These are phyloP conservation scores for Lepidurus arcticus DNA, from an alignment of 1,140 invertebrate genomes.

Conservation along the genomic window DNA sequence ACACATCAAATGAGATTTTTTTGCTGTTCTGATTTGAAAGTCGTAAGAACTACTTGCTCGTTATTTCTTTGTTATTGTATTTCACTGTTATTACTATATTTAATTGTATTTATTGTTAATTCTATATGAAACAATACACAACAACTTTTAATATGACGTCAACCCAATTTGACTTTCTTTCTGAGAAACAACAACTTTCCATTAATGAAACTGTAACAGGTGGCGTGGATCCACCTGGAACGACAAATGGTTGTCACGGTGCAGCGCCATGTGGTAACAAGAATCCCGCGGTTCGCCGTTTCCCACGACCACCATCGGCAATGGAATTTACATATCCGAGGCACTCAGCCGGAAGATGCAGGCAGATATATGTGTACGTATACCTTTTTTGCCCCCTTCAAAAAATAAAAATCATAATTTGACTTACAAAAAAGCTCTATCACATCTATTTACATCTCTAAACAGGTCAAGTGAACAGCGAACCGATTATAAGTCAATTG, in stretches of 20 bases:
- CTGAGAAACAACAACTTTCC: too few relatives aligned
- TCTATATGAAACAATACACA: too few relatives aligned
- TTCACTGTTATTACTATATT: too few relatives aligned
- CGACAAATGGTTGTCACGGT: constrained; percentile 89
- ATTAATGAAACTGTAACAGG: constrained; percentile 45
- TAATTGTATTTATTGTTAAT: too few relatives aligned
- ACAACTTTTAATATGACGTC: too few relatives aligned
- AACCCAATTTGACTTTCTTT: too few relatives aligned
- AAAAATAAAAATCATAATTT: not conserved
- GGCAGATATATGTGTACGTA: constrained; percentile 38
- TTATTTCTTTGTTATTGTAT: too few relatives aligned
- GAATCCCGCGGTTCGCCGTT: constrained; percentile 77
- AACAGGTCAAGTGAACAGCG: constrained; percentile 75
- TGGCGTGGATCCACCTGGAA: constrained; percentile 89
- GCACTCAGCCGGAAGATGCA: constrained; percentile 36
- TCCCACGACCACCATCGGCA: constrained; percentile 86
- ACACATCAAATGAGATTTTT: too few relatives aligned
- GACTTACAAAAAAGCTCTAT: not conserved
- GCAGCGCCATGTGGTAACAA: constrained; percentile 80
- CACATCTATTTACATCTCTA: constrained; percentile 16
- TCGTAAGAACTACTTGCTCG: too few relatives aligned
- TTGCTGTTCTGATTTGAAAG: too few relatives aligned
- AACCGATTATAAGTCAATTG: constrained; percentile 90
- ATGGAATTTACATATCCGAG: constrained; percentile 82
- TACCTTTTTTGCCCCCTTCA: not conserved